Evolutionary conservation across 2,888 invertebrate species (phyloP).

Genomic region (Reticulitermes lucifugus): DNA sequence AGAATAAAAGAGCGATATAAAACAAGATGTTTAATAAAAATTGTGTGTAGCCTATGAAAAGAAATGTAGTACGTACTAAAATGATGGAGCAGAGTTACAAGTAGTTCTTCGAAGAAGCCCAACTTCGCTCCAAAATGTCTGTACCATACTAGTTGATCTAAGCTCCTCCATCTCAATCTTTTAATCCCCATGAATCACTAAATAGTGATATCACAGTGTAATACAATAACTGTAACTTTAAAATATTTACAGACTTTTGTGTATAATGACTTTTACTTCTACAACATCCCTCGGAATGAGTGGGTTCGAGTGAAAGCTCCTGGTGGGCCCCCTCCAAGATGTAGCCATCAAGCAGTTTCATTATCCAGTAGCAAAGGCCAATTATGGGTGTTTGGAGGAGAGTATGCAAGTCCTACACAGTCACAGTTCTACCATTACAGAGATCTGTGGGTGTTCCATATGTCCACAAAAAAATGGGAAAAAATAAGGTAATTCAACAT

Average conservation of each 20-base stretch:
- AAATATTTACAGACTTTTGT: constrained; percentile 76
- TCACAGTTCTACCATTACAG: constrained; percentile 94
- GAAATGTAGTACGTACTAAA: too few relatives aligned
- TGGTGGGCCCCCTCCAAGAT: constrained; percentile 87
- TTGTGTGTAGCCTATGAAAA: too few relatives aligned
- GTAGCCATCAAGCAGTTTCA: constrained; percentile 88
- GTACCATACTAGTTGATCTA: too few relatives aligned
- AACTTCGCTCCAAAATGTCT: too few relatives aligned
- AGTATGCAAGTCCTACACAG: constrained; percentile 90
- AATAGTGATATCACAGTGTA: not conserved
- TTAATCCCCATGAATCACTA: too few relatives aligned
- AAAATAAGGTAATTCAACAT: constrained; percentile 68
- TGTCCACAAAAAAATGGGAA: constrained; percentile 84
- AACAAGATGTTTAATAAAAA: too few relatives aligned
- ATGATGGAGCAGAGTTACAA: too few relatives aligned
- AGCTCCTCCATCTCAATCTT: too few relatives aligned
- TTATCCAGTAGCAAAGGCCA: constrained; percentile 80
- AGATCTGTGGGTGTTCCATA: constrained; percentile 89
- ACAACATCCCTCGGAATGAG: constrained; percentile 80
- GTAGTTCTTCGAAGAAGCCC: too few relatives aligned
- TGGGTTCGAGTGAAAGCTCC: constrained; percentile 88
- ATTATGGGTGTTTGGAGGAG: constrained; percentile 88
- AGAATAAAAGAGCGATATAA: too few relatives aligned
- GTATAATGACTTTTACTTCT: constrained; percentile 88
- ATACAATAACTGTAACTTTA: not conserved